Base-by-base conservation (phyloP, 2,888 invertebrate species). In the Yponomeuta evonymella region DNA sequence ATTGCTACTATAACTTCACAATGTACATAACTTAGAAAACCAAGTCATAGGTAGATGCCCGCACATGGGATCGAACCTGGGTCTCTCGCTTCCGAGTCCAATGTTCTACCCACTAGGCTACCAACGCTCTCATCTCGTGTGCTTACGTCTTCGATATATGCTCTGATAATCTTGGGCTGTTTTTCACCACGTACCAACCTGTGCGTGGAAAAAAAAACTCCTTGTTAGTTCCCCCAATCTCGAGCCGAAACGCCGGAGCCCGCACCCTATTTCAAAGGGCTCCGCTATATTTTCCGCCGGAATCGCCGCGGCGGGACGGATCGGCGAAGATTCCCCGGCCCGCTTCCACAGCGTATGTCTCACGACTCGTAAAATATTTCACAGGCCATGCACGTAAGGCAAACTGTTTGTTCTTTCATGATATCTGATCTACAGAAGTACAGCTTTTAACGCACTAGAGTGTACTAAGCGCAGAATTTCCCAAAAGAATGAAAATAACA, bases 291-390 rank as follows among this genome's bases (percentile, higher is more conserved):
- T 78, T 81, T 80, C 80, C 85, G 82, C 81, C 83, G 84, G 51
- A 88, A 88, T 89, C 84, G 85, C 84, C 85, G 81, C 82, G 81
- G 79, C 79, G 87, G 87, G 85, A 86, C 85, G 83, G 83, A 83
- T 83, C 83, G 80, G 82, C 80, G 80, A 81, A 84, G 82, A 81
- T 81, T 83, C 51, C 80, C 81, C 78, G 83, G 79, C 51, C 81
- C 81, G 79, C 81, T 80, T 81, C 79, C 76, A 79, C 79, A 83
- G 83, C 88, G 88, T 88, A 87, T 87, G 84, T 87, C 85, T 84
- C 83, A 79, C 78, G 81, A 85, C 87, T 88, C 89, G 89, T 90
- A 90, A 89, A 90, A 90, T 90, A 89, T 89, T 88, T 89, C 88
- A 86, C 82, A 82, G 82, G 77, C 79, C 79, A 79, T 82, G 82